A percentile compares a stretch with the other conserved stretches of the same genome.
These are phyloP conservation scores for Trialeurodes vaporariorum DNA, from an alignment of 1,140 invertebrate species.

Conservation along the genomic window DNA sequence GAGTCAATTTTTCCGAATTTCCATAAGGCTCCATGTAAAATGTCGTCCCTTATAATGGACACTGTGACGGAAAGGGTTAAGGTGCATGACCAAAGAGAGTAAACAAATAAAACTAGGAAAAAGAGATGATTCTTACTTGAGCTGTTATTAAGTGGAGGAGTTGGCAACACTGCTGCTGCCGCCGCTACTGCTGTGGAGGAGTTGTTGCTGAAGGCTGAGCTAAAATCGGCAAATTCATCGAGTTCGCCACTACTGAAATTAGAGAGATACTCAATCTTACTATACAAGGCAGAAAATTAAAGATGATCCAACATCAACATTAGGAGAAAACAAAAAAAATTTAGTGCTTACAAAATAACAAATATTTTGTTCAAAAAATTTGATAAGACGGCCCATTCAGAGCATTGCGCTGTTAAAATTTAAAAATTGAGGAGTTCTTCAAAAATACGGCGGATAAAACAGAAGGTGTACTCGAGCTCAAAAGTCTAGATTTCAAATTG, in stretches of 20 bases:
- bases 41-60: too few species aligned
- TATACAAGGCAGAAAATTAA: slow-evolving; percentile 32
- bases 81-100: too few species aligned
- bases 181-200: background rate
- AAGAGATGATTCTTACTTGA: background rate
- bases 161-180: background rate
- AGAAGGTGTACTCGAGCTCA: too few species aligned
- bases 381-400: too few species aligned
- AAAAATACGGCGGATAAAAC: too few species aligned
- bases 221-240: slow-evolving; percentile 60
- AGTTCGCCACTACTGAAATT: slow-evolving; percentile 67
- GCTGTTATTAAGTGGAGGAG: background rate
- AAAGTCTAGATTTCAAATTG: too few species aligned
- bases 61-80: too few species aligned
- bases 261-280: slow-evolving; percentile 70
- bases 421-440: too few species aligned
- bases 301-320: background rate
- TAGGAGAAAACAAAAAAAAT: background rate
- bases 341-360: background rate
- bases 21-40: too few species aligned
- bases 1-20: too few species aligned
- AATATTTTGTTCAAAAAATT: background rate
- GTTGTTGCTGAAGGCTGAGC: slow-evolving; percentile 43
- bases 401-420: too few species aligned
- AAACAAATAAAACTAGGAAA: too few species aligned